A percentile compares a stretch with the other conserved stretches of the same genome.
Conservation (phyloP, 30 jellyfish, hydroid and myxozoan genomes). For the Hydractinia symbiolongicarpus region DNA sequence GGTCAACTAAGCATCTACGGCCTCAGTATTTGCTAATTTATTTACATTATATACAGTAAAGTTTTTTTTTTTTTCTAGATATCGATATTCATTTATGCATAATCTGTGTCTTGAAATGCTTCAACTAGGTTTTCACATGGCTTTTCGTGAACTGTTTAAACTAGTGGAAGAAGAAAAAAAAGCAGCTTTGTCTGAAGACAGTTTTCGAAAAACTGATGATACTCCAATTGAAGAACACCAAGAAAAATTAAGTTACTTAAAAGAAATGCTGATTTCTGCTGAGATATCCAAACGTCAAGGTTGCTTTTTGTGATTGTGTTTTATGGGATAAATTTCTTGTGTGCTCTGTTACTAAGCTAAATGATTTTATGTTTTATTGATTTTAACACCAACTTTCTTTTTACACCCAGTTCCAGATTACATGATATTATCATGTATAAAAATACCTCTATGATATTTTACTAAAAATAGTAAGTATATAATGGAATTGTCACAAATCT, state of each 20-base stretch:
- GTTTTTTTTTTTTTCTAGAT: constrained; percentile 27
- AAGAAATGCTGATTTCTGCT: constrained; percentile 47
- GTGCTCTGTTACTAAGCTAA: no score
- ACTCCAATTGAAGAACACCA: constrained; percentile 45
- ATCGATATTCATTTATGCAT: constrained; percentile 59
- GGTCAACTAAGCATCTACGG: no score
- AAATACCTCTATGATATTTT: background rate
- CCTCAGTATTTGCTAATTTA: no score
- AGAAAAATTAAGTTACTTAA: constrained; percentile 36
- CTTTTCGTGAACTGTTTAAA: constrained; percentile 78
- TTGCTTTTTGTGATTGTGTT: background rate
- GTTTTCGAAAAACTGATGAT: background rate
- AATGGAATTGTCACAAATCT: background rate
- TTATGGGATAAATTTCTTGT: background rate
- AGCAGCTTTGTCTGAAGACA: constrained; percentile 1
- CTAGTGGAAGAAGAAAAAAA: constrained; percentile 47
- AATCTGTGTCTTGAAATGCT: constrained; percentile 70
- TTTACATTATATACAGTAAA: background rate
- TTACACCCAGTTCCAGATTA: background rate
- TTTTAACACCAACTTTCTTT: background rate
- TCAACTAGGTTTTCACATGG: constrained; percentile 78
- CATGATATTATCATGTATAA: background rate
- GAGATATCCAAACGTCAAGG: constrained; percentile 78
- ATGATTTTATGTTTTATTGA: background rate
- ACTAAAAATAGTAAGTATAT: background rate